Base-by-base conservation (phyloP, 2,797 vertebrate species). In the Borostomias antarcticus region DNA sequence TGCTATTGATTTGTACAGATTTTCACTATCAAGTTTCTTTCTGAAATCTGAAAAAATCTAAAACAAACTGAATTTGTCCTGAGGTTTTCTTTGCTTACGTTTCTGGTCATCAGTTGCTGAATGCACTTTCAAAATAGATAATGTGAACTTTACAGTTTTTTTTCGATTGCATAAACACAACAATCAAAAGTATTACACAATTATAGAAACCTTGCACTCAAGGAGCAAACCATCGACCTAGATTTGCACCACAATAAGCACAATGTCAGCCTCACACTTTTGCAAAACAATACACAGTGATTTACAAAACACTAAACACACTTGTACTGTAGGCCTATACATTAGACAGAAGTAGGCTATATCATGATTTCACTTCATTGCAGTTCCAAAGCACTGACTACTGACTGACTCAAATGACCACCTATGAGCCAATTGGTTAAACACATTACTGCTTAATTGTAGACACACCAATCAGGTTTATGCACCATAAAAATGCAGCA, bases 1-100 rank as follows among this genome's bases (percentile, higher is more conserved):
- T 1, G 15, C 53, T 53, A 77, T 62, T 65, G 52, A 7, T 72
- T 78, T 82, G 73, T 80, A 74, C 51, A 64, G 32, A 17, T 6
- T 45, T 45, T 15, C 7, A 45, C 15, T 4, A 15, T 45, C 40
- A 45, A 45, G n/a, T 9, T 37, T 37, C 5, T 35, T 33, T 8
- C 13, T 57, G 30, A 23, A 75, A 80, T 76, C n/a, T n/a, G n/a
- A n/a, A n/a, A n/a, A n/a, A n/a, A n/a, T n/a, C n/a, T 81, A 33
- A 70, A 76, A 85, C 78, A 64, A 67, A 68, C 50, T 71, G 58
- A 61, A 0, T 65, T 68, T 66, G 73, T 79, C 15, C 56, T 79
- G 74, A n/a, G 53, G 45, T 19, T 19, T 80, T 58, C 19, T 67
- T 67, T 2, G n/a, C n/a, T n/a, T n/a, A n/a, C n/a, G n/a, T n/a